phyloP scores from a whole-genome alignment of 2,888 invertebrate species.

The Diogma glabrata region DNA sequence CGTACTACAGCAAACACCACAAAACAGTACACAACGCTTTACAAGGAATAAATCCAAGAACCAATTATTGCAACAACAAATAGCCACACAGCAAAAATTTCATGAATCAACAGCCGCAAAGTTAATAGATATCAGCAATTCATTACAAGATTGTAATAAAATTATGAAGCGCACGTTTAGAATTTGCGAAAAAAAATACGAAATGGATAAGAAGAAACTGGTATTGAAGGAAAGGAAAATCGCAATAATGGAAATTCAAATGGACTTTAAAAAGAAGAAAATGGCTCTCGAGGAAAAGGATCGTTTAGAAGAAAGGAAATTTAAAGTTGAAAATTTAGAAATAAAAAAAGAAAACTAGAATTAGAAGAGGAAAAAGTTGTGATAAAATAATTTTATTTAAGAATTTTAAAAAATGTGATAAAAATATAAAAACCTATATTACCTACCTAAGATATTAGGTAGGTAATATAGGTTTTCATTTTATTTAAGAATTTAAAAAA shows the following conservation, averaged over 20 bases:
- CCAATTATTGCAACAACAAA: background rate
- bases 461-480: too few species aligned
- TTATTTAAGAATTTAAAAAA: too few species aligned
- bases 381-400: too few species aligned
- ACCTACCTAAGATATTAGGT: too few species aligned
- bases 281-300: background rate
- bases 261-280: background rate
- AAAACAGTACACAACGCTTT: background rate
- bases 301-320: background rate
- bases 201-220: background rate
- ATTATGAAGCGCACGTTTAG: background rate
- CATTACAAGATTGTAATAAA: background rate
- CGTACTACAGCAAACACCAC: too few species aligned
- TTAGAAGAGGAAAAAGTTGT: background rate
- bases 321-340: background rate
- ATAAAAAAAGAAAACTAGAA: background rate
- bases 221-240: background rate
- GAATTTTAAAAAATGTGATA: too few species aligned
- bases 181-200: background rate
- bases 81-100: background rate
- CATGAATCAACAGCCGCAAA: background rate
- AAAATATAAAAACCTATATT: too few species aligned
- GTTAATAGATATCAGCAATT: background rate
- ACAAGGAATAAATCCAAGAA: too few species aligned
- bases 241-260: background rate